Base-by-base conservation (phyloP, 2,888 invertebrate genomes). In the Hypomecis atomaria region DNA sequence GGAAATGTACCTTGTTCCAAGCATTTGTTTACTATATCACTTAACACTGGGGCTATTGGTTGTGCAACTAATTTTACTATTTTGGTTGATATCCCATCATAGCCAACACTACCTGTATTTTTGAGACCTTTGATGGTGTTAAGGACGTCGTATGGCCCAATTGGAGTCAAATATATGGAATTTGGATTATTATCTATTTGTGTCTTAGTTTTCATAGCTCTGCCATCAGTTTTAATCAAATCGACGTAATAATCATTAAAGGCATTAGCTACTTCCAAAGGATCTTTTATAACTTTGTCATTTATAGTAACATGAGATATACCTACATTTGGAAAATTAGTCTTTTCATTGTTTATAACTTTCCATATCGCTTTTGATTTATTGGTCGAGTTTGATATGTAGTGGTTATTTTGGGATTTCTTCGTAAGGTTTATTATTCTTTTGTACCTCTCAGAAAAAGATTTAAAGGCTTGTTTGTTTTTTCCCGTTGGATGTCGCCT, bases 381-480 rank as follows among this genome's bases (percentile, higher is more conserved):
- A 43, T 43, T 43, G 3, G 8, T 10, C 10, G 43, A 43, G 10
- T n/a, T 43, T 43, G 5, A 5, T 10, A 43, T 43, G 10, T 10
- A 43, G 43, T 43, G 43, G n/a, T 43, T 43, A 43, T 43, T 43
- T n/a, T 43, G 43, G 5, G 43, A 43, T 43, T 43, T 43, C 10
- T 43, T 8, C 5, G 43, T 43, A 5, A 43, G n/a, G 4, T 43
- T 43, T 5, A 43, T 43, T 1, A 43, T 43, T 43, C 10, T 43
- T 43, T 43, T 43, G 43, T 43, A 43, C 4, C 43, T 43, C 0
- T n/a, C n/a, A 8, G 43, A 43, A 43, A 10, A 43, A 5, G 9
- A 8, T n/a, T 43, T 43, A n/a, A 43, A 43, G 4, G 43, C 43
- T 10, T 10, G n/a, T 43, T 4, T 43, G 10, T 43, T 43, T 1